Percentiles rank a stretch among this genome's conserved stretches.
Evolutionary conservation across 2,888 invertebrate genomes (phyloP).

Genomic region (Rotaria socialis): DNA sequence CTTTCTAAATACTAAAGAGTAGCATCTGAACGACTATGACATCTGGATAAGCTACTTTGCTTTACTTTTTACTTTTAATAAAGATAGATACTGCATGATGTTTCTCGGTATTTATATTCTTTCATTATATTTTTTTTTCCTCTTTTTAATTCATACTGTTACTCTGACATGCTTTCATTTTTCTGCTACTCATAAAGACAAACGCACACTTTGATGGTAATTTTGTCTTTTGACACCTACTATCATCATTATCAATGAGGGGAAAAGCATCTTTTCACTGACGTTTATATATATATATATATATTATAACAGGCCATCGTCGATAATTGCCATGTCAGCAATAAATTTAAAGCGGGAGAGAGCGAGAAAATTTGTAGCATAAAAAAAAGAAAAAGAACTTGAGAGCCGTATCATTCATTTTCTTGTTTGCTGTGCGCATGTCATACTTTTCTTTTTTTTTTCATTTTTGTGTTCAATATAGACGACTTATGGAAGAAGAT

Average conservation of each 20-base stretch:
- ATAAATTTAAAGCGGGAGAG: not conserved
- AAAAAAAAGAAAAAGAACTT: not conserved
- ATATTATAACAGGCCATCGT: not conserved
- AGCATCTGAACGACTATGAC: slow-evolving; percentile 33
- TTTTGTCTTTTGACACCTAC: not conserved
- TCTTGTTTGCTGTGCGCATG: not conserved
- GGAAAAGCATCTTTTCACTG: not conserved
- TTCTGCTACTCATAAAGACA: not conserved
- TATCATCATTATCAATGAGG: not conserved
- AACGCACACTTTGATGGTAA: not conserved
- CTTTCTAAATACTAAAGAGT: slow-evolving; percentile 11
- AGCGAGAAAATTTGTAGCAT: not conserved
- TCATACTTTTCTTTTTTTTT: not conserved
- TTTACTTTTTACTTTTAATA: not conserved
- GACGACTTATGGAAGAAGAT: slow-evolving; percentile 68
- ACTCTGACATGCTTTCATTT: not conserved
- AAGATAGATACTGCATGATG: not conserved
- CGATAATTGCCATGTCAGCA: not conserved
- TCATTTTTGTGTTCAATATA: slow-evolving; percentile 46
- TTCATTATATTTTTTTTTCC: not conserved
- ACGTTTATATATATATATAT: not conserved
- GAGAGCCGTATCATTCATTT: not conserved
- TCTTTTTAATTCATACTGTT: not conserved
- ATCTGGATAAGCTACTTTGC: slow-evolving; percentile 31
- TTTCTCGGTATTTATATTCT: not conserved